Conservation (phyloP, 2,888 invertebrate genomes). For the Melangyna quadrimaculata region DNA sequence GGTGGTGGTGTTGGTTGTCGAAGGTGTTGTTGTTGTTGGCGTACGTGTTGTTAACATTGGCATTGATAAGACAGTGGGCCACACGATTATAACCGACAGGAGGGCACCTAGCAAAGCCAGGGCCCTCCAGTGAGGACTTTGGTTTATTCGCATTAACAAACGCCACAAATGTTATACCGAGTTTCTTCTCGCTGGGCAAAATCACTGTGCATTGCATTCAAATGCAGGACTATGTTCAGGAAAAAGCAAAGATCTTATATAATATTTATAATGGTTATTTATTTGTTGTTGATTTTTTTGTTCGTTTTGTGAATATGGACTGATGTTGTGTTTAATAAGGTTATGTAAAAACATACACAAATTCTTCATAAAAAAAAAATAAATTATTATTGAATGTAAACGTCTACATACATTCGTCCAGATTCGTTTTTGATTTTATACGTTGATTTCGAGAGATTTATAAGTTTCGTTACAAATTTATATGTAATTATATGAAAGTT, state of each 20-base stretch:
- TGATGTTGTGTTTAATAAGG: background rate
- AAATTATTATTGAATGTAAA: conserved; percentile 24
- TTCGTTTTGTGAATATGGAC: conserved; percentile 1
- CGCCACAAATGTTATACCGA: conserved; percentile 66
- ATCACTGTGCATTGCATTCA: conserved; percentile 69
- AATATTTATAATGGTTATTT: background rate
- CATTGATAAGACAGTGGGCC: conserved; percentile 79
- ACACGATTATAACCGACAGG: conserved; percentile 79
- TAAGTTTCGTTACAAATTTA: conserved; percentile 36
- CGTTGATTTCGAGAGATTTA: conserved; percentile 63
- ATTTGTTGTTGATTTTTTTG: background rate
- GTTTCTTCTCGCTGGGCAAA: conserved; percentile 64
- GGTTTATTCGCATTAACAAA: conserved; percentile 80
- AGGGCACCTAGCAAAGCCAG: conserved; percentile 82
- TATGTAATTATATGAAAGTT: conserved; percentile 10
- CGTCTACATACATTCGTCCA: background rate
- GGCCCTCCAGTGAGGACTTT: conserved; percentile 80
- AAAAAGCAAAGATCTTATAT: conserved; percentile 32
- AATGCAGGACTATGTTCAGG: conserved; percentile 52
- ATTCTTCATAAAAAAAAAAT: conserved; percentile 9
- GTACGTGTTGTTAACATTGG: conserved; percentile 74
- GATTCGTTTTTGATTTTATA: conserved; percentile 40
- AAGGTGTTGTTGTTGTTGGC: conserved; percentile 16
- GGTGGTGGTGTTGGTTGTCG: conserved; percentile 21
- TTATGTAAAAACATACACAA: background rate